Evolutionary conservation across 1,140 invertebrate genomes (phyloP).

Genomic region (Ceratosolen fusciceps): DNA sequence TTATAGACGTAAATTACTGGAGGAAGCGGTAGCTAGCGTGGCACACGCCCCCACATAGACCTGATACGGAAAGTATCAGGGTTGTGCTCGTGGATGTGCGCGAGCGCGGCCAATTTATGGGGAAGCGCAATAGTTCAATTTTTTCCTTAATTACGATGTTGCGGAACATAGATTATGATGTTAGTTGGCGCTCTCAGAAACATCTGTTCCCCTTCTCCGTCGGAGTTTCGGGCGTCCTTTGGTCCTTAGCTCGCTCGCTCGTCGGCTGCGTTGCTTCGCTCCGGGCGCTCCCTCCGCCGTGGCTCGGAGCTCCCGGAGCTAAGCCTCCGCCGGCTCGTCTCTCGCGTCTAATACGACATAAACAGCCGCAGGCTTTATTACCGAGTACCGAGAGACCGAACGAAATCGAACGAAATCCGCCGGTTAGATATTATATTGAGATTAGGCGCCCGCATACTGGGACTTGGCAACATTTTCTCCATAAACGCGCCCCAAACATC

Average conservation of each 20-base stretch:
- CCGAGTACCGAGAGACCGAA: constrained; percentile 54
- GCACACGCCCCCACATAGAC: background rate
- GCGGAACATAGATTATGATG: constrained; percentile 71
- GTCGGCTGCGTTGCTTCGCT: too few relatives aligned
- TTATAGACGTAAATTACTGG: background rate
- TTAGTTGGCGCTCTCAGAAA: constrained; percentile 68
- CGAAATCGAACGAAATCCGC: too few relatives aligned
- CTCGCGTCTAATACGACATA: constrained; percentile 55
- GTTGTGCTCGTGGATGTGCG: constrained; percentile 10
- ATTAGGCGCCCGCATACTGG: constrained; percentile 8
- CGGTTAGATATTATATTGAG: background rate
- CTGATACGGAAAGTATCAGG: background rate
- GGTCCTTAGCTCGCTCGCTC: constrained; percentile 50
- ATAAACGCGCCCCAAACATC: constrained; percentile 16
- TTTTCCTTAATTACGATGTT: constrained; percentile 71
- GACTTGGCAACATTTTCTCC: background rate
- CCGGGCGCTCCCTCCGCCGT: constrained; percentile 17
- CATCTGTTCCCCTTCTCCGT: constrained; percentile 68
- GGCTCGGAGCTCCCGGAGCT: constrained; percentile 50
- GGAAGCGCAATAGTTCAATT: constrained; percentile 59
- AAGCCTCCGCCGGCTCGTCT: constrained; percentile 63
- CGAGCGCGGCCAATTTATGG: background rate
- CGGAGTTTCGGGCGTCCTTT: constrained; percentile 57
- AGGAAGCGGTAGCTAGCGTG: background rate
- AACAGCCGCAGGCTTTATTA: constrained; percentile 47